Base-by-base conservation (phyloP, 2,888 invertebrate genomes). In the Zhengitettix transpicula region DNA sequence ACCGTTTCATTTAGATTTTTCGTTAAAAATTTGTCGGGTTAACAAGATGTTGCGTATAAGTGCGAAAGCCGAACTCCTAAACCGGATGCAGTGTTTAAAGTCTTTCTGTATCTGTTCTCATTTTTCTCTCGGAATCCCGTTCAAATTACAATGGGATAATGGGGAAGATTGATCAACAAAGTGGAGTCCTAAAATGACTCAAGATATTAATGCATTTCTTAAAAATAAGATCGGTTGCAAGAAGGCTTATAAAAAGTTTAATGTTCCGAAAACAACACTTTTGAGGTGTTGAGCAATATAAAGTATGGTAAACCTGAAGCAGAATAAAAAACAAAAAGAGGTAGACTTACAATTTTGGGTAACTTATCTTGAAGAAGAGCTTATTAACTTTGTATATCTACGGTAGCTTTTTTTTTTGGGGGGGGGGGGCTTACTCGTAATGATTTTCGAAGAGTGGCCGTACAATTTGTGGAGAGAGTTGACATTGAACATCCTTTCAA, bases 401-500 rank as follows among this genome's bases (percentile, higher is more conserved):
- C 58, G 58, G 58, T 58, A 54, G 61, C 58, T 57, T 55, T 41
- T 55, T 61, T 61, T 55, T 61, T 58, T 16, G 58, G n/a, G n/a
- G n/a, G n/a, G n/a, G n/a, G n/a, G n/a, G n/a, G 58, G 7, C 53
- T 61, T 59, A 61, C 58, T 59, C 61, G 61, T 57, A 56, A 51
- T 61, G 61, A 61, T 56, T 61, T 61, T 52, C 40, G 59, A 57
- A 57, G 57, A 42, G 56, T 56, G 56, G 58, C 61, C 53, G 56
- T 59, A 59, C 59, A 59, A 58, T 47, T 59, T 52, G 56, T 55
- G 58, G 58, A 60, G 17, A 60, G 47, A 53, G 60, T 60, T 53
- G 52, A 62, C 52, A 56, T 62, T 16, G 58, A 58, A 56, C 60
- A 60, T 57, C 58, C 60, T 60, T 53, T 60, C 60, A 57, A 57